Evolutionary conservation across 2,888 invertebrate genomes (phyloP).

Genomic region (Fragum whitleyi): DNA sequence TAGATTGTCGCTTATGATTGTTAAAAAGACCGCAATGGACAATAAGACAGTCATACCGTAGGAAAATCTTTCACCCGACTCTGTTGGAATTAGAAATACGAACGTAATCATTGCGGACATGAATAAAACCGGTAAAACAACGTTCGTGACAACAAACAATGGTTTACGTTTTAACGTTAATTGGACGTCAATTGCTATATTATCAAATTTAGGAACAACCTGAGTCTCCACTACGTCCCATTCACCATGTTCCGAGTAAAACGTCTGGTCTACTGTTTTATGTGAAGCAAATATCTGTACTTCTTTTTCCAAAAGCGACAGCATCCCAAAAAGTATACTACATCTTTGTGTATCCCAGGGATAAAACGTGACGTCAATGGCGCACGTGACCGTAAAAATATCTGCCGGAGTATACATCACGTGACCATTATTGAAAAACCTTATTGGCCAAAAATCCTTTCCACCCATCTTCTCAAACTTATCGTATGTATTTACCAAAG

Average conservation of each 20-base stretch:
- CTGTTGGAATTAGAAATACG: not conserved
- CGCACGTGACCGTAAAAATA: slow-evolving; percentile 35
- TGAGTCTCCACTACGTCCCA: slow-evolving; percentile 42
- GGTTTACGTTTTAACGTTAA: not conserved
- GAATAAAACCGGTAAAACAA: not conserved
- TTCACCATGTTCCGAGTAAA: slow-evolving; percentile 46
- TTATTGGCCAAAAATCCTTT: slow-evolving; percentile 10
- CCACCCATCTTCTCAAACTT: slow-evolving; percentile 4
- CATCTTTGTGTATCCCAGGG: slow-evolving; percentile 48
- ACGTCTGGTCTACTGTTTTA: not conserved
- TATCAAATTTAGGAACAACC: not conserved
- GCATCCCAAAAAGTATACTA: slow-evolving; percentile 19
- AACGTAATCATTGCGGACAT: not conserved
- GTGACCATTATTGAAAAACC: slow-evolving; percentile 3
- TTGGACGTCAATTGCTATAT: not conserved
- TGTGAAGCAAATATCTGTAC: slow-evolving; percentile 12
- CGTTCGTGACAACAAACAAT: not conserved
- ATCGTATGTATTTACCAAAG: slow-evolving; percentile 23
- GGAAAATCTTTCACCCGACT: not conserved
- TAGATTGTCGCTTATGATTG: not conserved
- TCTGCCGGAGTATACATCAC: slow-evolving; percentile 26
- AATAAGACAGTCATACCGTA: not conserved
- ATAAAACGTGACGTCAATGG: slow-evolving; percentile 37
- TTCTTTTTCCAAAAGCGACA: slow-evolving; percentile 28
- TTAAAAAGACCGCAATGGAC: not conserved